A percentile compares a stretch with the other conserved stretches of the same genome.
These are phyloP conservation scores for Muscicapa adusta DNA, from an alignment of 2,113 vertebrate genomes.

Conservation along the genomic window DNA sequence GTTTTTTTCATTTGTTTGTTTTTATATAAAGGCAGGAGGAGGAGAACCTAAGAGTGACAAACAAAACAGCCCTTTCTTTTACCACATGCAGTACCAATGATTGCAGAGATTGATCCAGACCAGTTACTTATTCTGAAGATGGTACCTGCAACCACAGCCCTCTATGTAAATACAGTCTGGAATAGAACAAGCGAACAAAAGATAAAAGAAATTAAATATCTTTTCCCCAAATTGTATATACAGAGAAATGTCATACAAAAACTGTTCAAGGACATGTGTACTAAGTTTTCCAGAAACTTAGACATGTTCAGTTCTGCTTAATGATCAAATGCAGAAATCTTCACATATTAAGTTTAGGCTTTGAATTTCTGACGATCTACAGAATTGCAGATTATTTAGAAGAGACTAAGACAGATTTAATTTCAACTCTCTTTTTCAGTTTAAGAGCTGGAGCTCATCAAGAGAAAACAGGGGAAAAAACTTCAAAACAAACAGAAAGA, in stretches of 20 bases:
- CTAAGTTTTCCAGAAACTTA: neutral
- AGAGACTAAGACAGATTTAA: neutral
- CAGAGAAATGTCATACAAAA: neutral
- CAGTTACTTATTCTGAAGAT: neutral
- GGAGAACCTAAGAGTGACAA: neutral
- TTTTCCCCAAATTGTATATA: neutral
- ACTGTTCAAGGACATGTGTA: neutral
- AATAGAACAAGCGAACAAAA: neutral
- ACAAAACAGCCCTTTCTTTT: neutral
- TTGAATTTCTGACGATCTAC: neutral
- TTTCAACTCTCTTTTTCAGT: neutral
- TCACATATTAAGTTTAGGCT: neutral
- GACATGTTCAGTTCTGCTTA: neutral
- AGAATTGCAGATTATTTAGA: neutral
- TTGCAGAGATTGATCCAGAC: neutral
- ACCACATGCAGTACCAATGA: neutral
- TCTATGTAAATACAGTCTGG: neutral
- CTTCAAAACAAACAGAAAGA: neutral
- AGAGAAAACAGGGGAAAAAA: neutral
- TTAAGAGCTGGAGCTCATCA: neutral
- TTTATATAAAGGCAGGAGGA: neutral
- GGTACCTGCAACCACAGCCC: neutral
- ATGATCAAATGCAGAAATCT: neutral
- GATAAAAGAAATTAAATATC: neutral
- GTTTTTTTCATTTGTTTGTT: neutral